These are phyloP conservation scores for Chloroclystis v-ata DNA, from an alignment of 2,888 invertebrate genomes.

Conservation along the genomic window DNA sequence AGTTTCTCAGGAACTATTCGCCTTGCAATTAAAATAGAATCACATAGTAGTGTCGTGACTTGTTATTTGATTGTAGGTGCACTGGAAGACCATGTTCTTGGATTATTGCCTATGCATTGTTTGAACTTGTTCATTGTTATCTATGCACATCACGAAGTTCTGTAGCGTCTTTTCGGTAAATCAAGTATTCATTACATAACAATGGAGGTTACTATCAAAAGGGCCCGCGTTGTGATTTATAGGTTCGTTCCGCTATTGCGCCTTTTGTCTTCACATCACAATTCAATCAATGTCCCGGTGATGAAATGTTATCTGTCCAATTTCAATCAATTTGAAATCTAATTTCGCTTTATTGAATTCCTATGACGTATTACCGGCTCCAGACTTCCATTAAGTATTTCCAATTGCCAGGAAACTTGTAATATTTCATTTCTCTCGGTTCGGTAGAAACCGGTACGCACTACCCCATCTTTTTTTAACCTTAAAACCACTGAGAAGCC, in stretches of 20 bases:
- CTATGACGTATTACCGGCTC: constrained; percentile 7
- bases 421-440: neutral
- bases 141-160: constrained; percentile 29
- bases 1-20: constrained; percentile 1
- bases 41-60: constrained; percentile 19
- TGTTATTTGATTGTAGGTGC: constrained; percentile 7
- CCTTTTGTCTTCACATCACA: constrained; percentile 51
- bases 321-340: constrained; percentile 38
- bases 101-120: constrained; percentile 20
- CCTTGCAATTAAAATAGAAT: constrained; percentile 6
- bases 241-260: constrained; percentile 45
- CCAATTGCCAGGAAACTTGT: neutral
- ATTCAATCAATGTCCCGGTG: constrained; percentile 48
- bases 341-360: constrained; percentile 22
- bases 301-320: constrained; percentile 45
- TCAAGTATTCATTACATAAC: constrained; percentile 44
- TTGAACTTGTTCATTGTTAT: constrained; percentile 28
- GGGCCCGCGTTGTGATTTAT: constrained; percentile 61
- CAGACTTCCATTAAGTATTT: neutral
- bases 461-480: constrained; percentile 30
- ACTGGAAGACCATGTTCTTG: constrained; percentile 4
- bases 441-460: constrained; percentile 18
- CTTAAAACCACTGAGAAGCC: constrained; percentile 19
- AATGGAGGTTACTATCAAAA: constrained; percentile 59
- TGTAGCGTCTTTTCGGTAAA: constrained; percentile 30